Evolutionary conservation across 2,113 vertebrate genomes (phyloP).

Genomic region (Strix aluco): DNA sequence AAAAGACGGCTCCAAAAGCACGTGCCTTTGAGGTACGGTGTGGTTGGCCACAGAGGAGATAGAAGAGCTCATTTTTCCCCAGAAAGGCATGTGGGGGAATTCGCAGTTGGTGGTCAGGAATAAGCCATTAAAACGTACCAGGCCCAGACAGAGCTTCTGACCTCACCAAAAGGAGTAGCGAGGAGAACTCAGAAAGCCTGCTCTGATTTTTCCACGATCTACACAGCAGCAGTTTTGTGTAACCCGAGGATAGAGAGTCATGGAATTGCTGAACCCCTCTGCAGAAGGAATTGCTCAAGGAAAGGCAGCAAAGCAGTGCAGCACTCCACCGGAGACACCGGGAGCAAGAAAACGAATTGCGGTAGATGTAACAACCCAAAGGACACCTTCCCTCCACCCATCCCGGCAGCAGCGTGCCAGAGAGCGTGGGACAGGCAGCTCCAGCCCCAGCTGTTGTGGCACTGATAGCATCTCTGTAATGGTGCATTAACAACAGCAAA

Average conservation of each 20-base stretch:
- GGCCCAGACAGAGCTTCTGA: neutral
- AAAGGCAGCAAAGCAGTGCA: neutral
- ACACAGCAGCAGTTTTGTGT: neutral
- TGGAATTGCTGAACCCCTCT: neutral
- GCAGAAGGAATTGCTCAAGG: neutral
- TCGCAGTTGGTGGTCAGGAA: neutral
- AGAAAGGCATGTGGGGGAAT: neutral
- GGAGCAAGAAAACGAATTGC: neutral
- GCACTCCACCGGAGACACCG: fast-evolving
- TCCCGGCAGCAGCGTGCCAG: neutral
- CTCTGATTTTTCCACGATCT: fast-evolving
- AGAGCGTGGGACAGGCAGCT: fast-evolving
- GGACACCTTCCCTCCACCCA: neutral
- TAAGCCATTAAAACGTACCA: neutral
- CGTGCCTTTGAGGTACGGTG: fast-evolving
- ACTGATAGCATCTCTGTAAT: neutral
- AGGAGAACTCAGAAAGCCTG: neutral
- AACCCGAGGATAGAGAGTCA: fast-evolving
- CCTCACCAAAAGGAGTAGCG: neutral
- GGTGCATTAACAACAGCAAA: no score
- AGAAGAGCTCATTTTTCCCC: neutral
- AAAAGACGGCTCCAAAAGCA: neutral
- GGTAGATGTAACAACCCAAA: no score
- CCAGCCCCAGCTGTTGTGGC: neutral
- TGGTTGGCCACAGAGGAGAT: neutral